phyloP scores from a whole-genome alignment of 2,113 vertebrate species.

The Procavia capensis region DNA sequence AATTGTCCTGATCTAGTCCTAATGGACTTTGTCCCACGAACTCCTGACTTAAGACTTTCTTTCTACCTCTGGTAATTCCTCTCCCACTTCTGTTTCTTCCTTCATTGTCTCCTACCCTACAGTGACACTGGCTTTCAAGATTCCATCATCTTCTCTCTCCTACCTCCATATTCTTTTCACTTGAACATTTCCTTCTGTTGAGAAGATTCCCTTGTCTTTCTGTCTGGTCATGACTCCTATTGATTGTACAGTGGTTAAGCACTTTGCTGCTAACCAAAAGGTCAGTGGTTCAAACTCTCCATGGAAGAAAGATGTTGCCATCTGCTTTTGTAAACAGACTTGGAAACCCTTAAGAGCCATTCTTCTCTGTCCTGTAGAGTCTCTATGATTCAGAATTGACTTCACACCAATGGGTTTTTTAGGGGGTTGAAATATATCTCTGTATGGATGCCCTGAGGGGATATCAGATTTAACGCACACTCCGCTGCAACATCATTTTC shows the following conservation, averaged over 20 bases:
- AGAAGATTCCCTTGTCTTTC: neutral
- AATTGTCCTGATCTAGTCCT: neutral
- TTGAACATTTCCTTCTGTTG: neutral
- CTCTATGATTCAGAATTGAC: neutral
- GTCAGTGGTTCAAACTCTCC: neutral
- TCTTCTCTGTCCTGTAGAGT: neutral
- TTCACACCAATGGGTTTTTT: neutral
- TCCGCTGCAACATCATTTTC: neutral
- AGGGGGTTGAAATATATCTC: neutral
- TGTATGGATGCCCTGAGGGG: neutral
- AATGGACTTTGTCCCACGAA: neutral
- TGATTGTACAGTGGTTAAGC: neutral
- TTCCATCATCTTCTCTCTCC: neutral
- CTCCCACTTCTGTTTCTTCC: neutral
- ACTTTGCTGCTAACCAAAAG: neutral
- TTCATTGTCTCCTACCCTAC: neutral
- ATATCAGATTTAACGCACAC: neutral
- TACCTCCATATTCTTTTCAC: neutral
- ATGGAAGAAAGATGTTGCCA: neutral
- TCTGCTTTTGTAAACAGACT: neutral
- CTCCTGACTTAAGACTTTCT: neutral
- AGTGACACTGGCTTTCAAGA: neutral
- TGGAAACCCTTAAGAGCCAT: neutral
- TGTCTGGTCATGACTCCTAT: neutral
- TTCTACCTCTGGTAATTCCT: neutral